phyloP scores from a whole-genome alignment of 2,797 vertebrate genomes.

The Sebastiscus albofasciatus region DNA sequence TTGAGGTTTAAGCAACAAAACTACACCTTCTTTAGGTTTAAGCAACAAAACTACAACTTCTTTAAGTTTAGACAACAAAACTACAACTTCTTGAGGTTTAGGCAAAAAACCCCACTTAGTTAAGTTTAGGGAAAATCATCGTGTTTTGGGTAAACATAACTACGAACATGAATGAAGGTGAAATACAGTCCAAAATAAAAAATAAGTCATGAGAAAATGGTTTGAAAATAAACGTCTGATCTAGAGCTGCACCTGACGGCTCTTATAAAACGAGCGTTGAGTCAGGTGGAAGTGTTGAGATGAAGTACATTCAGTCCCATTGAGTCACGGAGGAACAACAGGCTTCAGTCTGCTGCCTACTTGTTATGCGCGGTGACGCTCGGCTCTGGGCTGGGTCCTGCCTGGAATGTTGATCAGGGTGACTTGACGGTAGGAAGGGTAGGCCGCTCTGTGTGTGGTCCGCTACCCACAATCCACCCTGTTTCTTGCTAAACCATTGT shows the following conservation, averaged over 20 bases:
- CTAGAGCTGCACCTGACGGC: background rate
- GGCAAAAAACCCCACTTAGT: too few species aligned
- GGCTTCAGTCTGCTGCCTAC: constrained; percentile 40
- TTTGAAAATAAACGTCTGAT: background rate
- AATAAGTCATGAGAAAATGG: background rate
- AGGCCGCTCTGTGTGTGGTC: constrained; percentile 71
- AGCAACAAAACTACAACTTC: too few species aligned
- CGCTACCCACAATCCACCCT: constrained; percentile 46
- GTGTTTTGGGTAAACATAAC: too few species aligned
- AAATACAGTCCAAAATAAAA: background rate
- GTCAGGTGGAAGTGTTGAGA: background rate
- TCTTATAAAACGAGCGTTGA: background rate
- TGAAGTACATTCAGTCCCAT: background rate
- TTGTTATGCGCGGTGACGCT: constrained; percentile 56
- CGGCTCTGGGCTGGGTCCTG: constrained; percentile 34
- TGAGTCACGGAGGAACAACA: constrained; percentile 35
- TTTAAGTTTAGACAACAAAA: too few species aligned
- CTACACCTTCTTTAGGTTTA: too few species aligned
- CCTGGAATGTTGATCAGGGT: constrained; percentile 69
- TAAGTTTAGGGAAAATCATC: too few species aligned
- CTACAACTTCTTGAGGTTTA: too few species aligned
- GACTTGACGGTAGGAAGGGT: constrained; percentile 50
- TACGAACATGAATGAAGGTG: background rate
- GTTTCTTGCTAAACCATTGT: constrained; percentile 36
- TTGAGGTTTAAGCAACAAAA: too few species aligned